A percentile compares a stretch with the other conserved stretches of the same genome.
These are phyloP conservation scores for Cyclophora punctaria DNA, from an alignment of 2,888 invertebrate species.

Conservation along the genomic window DNA sequence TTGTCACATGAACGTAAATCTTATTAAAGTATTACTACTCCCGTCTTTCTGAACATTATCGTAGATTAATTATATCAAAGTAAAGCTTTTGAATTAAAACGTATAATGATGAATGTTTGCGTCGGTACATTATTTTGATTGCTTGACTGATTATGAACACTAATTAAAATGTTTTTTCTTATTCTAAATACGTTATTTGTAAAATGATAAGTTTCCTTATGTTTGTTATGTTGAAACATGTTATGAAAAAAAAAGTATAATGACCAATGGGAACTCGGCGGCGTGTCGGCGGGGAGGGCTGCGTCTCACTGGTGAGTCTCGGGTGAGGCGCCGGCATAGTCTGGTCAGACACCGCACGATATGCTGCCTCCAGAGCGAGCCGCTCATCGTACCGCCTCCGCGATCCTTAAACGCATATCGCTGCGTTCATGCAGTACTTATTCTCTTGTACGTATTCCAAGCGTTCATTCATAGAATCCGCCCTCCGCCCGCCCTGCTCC, in stretches of 20 bases:
- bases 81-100: no score
- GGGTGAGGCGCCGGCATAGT: conserved; percentile 38
- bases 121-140: no score
- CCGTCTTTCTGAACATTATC: no score
- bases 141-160: no score
- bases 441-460: conserved; percentile 65
- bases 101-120: no score
- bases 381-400: conserved; percentile 58
- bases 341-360: conserved; percentile 51
- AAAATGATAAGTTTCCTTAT: conserved; percentile 9
- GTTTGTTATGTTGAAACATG: conserved; percentile 15
- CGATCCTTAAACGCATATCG: conserved; percentile 63
- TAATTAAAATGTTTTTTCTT: conserved; percentile 1
- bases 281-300: conserved; percentile 43
- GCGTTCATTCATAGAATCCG: conserved; percentile 61
- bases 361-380: conserved; percentile 68
- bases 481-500: conserved; percentile 52
- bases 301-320: conserved; percentile 23
- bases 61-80: no score
- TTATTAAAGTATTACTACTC: background rate
- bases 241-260: conserved; percentile 24
- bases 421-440: conserved; percentile 63
- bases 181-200: conserved; percentile 2
- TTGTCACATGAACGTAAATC: conserved; percentile 11
- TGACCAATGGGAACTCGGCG: conserved; percentile 31